Evolutionary conservation across 2,888 invertebrate species (phyloP).

Genomic region (Mellilla xanthometata): DNA sequence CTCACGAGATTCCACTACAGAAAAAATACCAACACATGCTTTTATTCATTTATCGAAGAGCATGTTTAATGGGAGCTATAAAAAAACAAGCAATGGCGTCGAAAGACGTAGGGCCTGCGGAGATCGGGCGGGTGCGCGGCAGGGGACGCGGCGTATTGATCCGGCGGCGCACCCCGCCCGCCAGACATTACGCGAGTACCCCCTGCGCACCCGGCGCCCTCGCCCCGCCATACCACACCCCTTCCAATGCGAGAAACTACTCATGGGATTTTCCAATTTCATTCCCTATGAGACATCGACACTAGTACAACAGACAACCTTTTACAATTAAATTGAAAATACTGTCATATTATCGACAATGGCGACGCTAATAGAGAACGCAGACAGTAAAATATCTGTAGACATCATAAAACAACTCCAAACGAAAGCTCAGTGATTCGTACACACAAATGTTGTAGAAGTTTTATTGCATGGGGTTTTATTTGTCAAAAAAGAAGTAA

Average conservation of each 20-base stretch:
- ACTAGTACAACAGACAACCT: conserved; percentile 28
- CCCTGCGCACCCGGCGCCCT: conserved; percentile 46
- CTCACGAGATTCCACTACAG: conserved; percentile 33
- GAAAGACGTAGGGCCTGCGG: conserved; percentile 79
- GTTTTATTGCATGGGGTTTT: conserved; percentile 48
- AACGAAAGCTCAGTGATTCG: conserved; percentile 30
- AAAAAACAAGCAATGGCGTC: conserved; percentile 78
- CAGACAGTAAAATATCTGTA: too few relatives aligned
- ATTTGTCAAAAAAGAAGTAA: conserved; percentile 62
- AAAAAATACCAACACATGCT: conserved; percentile 64
- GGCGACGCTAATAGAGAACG: neutral
- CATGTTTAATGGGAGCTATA: conserved; percentile 74
- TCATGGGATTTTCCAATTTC: conserved; percentile 81
- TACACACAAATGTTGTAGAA: conserved; percentile 37
- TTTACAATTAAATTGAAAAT: conserved; percentile 26
- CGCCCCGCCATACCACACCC: conserved; percentile 74
- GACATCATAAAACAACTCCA: conserved; percentile 22
- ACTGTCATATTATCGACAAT: neutral
- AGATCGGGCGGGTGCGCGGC: conserved; percentile 64
- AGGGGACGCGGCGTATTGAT: conserved; percentile 69
- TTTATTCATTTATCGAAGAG: conserved; percentile 76
- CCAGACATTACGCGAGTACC: conserved; percentile 67
- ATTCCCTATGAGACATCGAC: conserved; percentile 63
- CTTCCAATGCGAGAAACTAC: conserved; percentile 68
- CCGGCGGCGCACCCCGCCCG: too few relatives aligned